Percentiles rank a stretch among this genome's conserved stretches.
These are phyloP conservation scores for Tricholaema leucomelas DNA, from an alignment of 2,113 vertebrate genomes.

Conservation along the genomic window DNA sequence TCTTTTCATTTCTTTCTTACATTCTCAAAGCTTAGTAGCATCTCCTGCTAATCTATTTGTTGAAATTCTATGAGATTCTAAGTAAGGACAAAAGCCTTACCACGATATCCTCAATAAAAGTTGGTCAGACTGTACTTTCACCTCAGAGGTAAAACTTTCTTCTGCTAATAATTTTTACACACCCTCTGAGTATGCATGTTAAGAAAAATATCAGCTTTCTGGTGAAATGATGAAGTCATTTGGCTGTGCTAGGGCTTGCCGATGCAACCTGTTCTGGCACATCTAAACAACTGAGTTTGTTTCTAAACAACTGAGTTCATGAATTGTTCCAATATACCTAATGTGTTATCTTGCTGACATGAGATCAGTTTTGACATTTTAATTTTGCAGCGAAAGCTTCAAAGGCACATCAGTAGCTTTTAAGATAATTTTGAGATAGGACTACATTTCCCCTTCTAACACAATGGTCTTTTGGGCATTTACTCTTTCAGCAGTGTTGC, in stretches of 20 bases:
- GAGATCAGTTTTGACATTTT: not conserved
- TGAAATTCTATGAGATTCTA: not conserved
- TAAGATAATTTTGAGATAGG: not conserved
- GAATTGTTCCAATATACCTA: not conserved
- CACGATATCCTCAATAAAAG: not conserved
- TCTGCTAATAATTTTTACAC: not conserved
- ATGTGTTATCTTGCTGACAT: not conserved
- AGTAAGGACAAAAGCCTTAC: not conserved
- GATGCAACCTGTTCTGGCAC: too few species aligned
- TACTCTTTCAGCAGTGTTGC: not conserved
- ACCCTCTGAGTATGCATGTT: accelerated
- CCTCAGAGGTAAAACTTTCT: not conserved
- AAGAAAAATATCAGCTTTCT: not conserved
- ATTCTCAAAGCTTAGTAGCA: not conserved
- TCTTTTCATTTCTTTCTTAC: not conserved
- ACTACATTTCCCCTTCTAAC: not conserved
- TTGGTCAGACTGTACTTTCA: not conserved
- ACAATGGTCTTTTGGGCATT: not conserved
- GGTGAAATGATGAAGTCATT: not conserved
- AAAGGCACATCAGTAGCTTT: not conserved
- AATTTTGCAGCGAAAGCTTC: not conserved
- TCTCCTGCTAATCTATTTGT: not conserved
- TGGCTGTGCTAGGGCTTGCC: not conserved
- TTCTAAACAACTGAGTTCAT: not conserved
- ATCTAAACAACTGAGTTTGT: too few species aligned